A percentile compares a stretch with the other conserved stretches of the same genome.
phyloP scores from a whole-genome alignment of 2,888 invertebrate species.

The Coremacera marginata region DNA sequence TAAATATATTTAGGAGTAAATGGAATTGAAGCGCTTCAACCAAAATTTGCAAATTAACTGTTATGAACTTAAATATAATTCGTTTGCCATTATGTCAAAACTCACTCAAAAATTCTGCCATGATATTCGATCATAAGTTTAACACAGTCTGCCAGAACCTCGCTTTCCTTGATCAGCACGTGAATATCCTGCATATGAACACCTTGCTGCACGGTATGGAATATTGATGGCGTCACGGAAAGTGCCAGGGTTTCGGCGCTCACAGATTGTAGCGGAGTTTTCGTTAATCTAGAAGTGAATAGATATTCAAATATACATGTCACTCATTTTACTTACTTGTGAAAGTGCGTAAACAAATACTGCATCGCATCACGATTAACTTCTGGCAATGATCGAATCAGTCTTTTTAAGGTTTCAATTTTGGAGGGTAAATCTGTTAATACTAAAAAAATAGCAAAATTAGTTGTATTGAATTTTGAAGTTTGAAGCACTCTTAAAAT shows the following conservation, averaged over 20 bases:
- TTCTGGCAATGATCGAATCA: constrained; percentile 66
- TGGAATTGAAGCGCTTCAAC: constrained; percentile 8
- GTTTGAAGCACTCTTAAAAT: not conserved
- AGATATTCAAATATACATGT: no score
- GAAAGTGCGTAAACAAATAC: constrained; percentile 65
- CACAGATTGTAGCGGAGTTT: constrained; percentile 65
- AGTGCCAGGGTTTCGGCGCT: constrained; percentile 65
- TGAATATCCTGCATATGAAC: constrained; percentile 61
- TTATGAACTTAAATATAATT: constrained; percentile 18
- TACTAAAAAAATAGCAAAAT: constrained; percentile 49
- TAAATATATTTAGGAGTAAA: constrained; percentile 30
- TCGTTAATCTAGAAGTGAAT: constrained; percentile 58
- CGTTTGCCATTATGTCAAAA: not conserved
- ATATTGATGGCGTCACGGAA: constrained; percentile 65
- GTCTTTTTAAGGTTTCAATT: constrained; percentile 63
- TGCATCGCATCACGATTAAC: constrained; percentile 66
- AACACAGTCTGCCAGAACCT: constrained; percentile 63
- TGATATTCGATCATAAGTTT: constrained; percentile 66
- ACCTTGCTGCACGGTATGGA: constrained; percentile 62
- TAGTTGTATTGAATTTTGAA: no score
- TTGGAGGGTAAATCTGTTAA: constrained; percentile 60
- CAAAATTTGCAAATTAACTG: not conserved
- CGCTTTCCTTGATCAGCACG: constrained; percentile 60
- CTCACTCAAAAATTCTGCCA: constrained; percentile 64
- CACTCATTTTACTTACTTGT: constrained; percentile 54